Base-by-base conservation (phyloP, 2,888 invertebrate genomes). In the Eutolmus rufibarbis region DNA sequence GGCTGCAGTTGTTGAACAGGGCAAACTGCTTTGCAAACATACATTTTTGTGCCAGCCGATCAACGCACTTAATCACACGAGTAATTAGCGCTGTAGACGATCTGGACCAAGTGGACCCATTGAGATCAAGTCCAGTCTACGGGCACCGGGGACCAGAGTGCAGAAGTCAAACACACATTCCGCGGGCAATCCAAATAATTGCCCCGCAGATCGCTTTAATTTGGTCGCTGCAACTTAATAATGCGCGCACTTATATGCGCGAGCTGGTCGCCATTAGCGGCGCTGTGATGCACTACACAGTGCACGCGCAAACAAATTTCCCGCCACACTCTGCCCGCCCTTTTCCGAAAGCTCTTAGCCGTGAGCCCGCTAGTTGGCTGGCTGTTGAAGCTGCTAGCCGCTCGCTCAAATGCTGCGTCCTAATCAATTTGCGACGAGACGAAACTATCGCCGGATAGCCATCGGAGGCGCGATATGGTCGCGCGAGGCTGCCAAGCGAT, bases 351-450 rank as follows among this genome's bases (percentile, higher is more conserved):
- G n/a, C 8, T 23, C 34, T 14, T 23, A 74, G n/a, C 76, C 76
- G 28, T 5, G 8, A 8, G 28, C 66, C 23, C 2, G 66, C 66
- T 66, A 66, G 66, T 28, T 66, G 23, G 23, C 23, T 66, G 23
- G 23, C 23, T 57, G 12, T 12, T 43, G 12, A 43, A 57, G 57
- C 8, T 56, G 19, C 9, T 5, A 19, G 57, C 19, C 57, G 23
- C 57, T 57, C 16, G 19, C 57, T 57, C 2, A 9, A 57, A 23
- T 37, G 23, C 78, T 31, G 81, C 81, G 51, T 34, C n/a, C 81
- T 81, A 81, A 81, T 81, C 81, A 81, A 81, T 81, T 81, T 56
- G 81, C 28, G 81, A 56, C 81, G 81, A 81, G 56, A 81, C 81
- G 56, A 81, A 81, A 81, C 81, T 81, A 81, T 81, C 81, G 8